phyloP scores from a whole-genome alignment of 2,888 invertebrate species.

The Eupsilia transversa region DNA sequence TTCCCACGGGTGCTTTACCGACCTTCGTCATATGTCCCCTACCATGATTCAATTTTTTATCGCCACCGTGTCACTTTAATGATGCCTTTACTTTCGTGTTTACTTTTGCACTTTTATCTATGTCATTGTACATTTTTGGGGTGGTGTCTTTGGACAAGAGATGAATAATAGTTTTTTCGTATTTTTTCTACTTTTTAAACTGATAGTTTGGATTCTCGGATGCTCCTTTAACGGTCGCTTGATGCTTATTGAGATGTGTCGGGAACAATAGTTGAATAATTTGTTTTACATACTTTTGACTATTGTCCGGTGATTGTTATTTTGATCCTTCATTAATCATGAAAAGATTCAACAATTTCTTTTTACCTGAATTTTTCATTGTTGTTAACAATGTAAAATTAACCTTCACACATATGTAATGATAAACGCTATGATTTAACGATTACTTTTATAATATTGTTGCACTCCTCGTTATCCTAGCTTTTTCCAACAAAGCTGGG shows the following conservation, averaged over 20 bases:
- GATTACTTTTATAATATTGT: conserved; percentile 11
- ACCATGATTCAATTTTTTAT: conserved; percentile 76
- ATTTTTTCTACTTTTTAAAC: conserved; percentile 65
- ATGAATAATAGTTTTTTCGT: conserved; percentile 81
- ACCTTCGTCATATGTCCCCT: conserved; percentile 72
- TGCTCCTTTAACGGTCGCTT: conserved; percentile 78
- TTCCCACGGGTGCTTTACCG: conserved; percentile 76
- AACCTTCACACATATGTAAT: conserved; percentile 15
- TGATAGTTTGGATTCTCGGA: conserved; percentile 70
- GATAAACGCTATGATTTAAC: not conserved
- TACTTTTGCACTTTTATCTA: conserved; percentile 86
- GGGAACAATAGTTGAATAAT: conserved; percentile 71
- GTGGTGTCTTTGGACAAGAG: conserved; percentile 85
- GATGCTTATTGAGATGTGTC: conserved; percentile 71
- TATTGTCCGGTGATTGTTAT: conserved; percentile 48
- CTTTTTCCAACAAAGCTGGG: not conserved
- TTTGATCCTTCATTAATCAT: conserved; percentile 58
- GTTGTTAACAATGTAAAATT: conserved; percentile 27
- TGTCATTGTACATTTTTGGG: conserved; percentile 80
- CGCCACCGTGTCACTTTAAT: conserved; percentile 83
- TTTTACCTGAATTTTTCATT: conserved; percentile 15
- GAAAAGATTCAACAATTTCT: conserved; percentile 23
- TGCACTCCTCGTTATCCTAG: not conserved
- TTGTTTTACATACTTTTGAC: conserved; percentile 74
- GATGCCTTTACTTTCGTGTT: conserved; percentile 84